Evolutionary conservation across 2,113 vertebrate genomes (phyloP).

Genomic region (Hippocampus guttulatus): DNA sequence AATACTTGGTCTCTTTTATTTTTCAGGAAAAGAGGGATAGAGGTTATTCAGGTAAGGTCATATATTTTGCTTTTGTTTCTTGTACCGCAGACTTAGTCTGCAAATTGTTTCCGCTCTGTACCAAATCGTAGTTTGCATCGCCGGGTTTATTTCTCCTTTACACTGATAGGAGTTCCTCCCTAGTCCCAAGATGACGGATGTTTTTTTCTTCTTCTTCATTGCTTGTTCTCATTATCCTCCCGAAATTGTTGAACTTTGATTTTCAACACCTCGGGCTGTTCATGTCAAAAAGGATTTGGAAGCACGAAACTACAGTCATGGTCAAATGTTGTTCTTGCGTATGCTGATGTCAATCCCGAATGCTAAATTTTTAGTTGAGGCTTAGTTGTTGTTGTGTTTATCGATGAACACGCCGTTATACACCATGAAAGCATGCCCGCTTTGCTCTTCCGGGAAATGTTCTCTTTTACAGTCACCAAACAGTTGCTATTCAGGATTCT

Average conservation of each 20-base stretch:
- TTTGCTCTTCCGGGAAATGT: background rate
- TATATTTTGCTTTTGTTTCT: background rate
- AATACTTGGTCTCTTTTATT: conserved; percentile 24
- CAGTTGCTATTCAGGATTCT: conserved; percentile 2
- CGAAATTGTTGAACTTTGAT: conserved; percentile 15
- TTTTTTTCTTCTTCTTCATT: background rate
- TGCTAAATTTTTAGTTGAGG: background rate
- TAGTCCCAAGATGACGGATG: conserved; percentile 1
- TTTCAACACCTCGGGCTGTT: conserved; percentile 7
- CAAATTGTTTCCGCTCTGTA: background rate
- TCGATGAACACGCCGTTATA: too few species aligned
- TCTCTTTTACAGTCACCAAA: background rate
- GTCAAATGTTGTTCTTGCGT: background rate
- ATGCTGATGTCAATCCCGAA: background rate
- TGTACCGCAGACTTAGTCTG: background rate
- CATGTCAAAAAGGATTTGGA: background rate
- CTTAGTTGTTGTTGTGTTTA: too few species aligned
- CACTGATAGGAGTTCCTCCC: background rate
- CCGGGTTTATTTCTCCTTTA: background rate
- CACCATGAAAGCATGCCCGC: background rate
- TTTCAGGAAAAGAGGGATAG: conserved; percentile 93
- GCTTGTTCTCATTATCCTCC: conserved; percentile 15
- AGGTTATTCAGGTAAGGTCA: conserved; percentile 91
- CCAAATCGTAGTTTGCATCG: background rate
- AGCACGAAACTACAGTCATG: background rate